These are phyloP conservation scores for Meriones unguiculatus DNA, from an alignment of 2,113 vertebrate species.

Conservation along the genomic window DNA sequence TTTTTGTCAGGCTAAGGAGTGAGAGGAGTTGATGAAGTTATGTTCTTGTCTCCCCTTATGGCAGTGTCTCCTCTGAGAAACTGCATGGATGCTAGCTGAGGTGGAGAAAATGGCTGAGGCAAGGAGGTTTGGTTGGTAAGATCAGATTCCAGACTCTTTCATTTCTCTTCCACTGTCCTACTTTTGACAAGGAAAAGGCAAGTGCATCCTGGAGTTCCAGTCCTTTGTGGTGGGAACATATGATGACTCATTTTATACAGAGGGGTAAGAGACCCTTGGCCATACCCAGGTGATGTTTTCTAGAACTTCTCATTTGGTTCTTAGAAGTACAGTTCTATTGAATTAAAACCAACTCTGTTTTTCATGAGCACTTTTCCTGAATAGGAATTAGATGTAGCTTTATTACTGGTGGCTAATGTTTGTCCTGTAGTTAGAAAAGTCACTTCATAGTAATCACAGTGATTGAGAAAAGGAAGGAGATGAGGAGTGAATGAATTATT, in stretches of 20 bases:
- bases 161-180: neutral
- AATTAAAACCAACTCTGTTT: constrained; percentile 45
- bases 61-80: neutral
- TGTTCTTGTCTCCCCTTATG: neutral
- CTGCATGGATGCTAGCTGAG: neutral
- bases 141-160: neutral
- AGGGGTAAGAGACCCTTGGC: neutral
- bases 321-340: neutral
- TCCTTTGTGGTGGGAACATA: neutral
- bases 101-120: neutral
- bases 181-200: constrained; percentile 34
- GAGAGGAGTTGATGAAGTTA: neutral
- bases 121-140: neutral
- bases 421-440: neutral
- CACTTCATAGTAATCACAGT: constrained; percentile 40
- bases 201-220: neutral
- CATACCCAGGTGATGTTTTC: neutral
- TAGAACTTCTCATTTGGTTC: constrained; percentile 13
- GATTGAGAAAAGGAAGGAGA: neutral
- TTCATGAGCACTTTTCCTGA: neutral
- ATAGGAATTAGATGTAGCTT: constrained; percentile 29
- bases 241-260: neutral
- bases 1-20: neutral
- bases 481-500: constrained; percentile 4
- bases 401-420: constrained; percentile 40